phyloP scores from a whole-genome alignment of 1,140 invertebrate genomes.

The Spodoptera litura region DNA sequence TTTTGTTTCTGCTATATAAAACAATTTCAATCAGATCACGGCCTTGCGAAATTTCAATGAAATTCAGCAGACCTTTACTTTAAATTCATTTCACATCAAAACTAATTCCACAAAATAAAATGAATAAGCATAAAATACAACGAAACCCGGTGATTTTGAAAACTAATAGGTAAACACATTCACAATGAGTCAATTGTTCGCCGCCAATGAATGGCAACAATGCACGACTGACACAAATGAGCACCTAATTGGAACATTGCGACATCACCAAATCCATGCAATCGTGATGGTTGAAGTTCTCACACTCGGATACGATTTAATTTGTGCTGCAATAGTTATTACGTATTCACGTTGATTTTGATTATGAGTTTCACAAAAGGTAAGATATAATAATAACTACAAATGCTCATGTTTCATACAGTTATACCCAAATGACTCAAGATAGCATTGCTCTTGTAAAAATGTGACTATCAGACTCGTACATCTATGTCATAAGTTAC shows the following conservation, averaged over 20 bases:
- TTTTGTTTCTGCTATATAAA: background rate
- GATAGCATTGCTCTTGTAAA: no score
- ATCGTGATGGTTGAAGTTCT: constrained; percentile 68
- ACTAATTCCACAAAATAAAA: constrained; percentile 25
- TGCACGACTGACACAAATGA: constrained; percentile 83
- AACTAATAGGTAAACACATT: constrained; percentile 75
- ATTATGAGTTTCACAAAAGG: background rate
- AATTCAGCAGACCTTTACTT: background rate
- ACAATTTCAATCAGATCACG: no score
- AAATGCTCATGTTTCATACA: no score
- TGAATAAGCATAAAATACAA: constrained; percentile 27
- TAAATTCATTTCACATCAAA: background rate
- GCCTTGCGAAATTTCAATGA: background rate
- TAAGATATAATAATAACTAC: background rate
- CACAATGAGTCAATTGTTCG: constrained; percentile 74
- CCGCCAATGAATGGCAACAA: constrained; percentile 80
- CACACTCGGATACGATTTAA: constrained; percentile 54
- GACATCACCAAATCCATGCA: constrained; percentile 74
- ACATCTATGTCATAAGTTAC: no score
- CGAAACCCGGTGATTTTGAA: constrained; percentile 50
- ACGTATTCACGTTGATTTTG: constrained; percentile 42
- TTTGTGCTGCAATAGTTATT: constrained; percentile 48
- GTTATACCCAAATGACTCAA: no score
- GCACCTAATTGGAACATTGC: constrained; percentile 83
- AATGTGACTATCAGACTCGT: no score